phyloP scores from a whole-genome alignment of 2,888 invertebrate genomes.

The Fragum whitleyi region DNA sequence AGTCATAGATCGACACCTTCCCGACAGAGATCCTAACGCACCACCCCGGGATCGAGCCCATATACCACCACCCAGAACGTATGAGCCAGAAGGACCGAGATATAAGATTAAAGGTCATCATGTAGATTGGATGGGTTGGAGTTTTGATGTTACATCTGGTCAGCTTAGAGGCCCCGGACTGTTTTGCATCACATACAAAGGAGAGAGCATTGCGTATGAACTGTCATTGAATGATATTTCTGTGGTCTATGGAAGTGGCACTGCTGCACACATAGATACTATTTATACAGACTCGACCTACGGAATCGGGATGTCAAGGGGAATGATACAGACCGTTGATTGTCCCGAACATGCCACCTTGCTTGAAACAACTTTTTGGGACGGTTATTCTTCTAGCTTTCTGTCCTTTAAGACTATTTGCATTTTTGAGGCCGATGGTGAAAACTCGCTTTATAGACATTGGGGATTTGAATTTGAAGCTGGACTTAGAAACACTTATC shows the following conservation, averaged over 20 bases:
- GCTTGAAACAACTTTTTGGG: slow-evolving; percentile 66
- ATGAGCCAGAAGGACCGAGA: too few species aligned
- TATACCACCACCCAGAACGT: too few species aligned
- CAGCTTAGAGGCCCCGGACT: too few species aligned
- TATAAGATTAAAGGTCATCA: too few species aligned
- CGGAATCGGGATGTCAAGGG: slow-evolving; percentile 59
- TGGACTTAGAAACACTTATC: slow-evolving; percentile 65
- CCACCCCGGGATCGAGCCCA: slow-evolving; percentile 65
- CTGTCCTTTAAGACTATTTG: slow-evolving; percentile 63
- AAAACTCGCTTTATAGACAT: slow-evolving; percentile 73
- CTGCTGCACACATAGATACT: slow-evolving; percentile 67
- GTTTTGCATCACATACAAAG: slow-evolving; percentile 70
- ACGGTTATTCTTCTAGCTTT: slow-evolving; percentile 40
- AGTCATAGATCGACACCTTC: slow-evolving; percentile 54
- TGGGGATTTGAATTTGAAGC: slow-evolving; percentile 58
- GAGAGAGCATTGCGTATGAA: slow-evolving; percentile 76
- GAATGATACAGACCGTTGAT: slow-evolving; percentile 69
- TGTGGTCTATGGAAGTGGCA: slow-evolving; percentile 70
- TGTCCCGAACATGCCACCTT: slow-evolving; percentile 73
- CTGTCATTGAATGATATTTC: slow-evolving; percentile 73
- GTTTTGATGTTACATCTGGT: too few species aligned
- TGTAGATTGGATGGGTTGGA: too few species aligned
- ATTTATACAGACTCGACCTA: slow-evolving; percentile 70
- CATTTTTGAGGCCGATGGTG: slow-evolving; percentile 71
- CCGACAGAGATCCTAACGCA: too few species aligned